phyloP scores from a whole-genome alignment of 2,797 vertebrate genomes.

The Anguilla marmorata region DNA sequence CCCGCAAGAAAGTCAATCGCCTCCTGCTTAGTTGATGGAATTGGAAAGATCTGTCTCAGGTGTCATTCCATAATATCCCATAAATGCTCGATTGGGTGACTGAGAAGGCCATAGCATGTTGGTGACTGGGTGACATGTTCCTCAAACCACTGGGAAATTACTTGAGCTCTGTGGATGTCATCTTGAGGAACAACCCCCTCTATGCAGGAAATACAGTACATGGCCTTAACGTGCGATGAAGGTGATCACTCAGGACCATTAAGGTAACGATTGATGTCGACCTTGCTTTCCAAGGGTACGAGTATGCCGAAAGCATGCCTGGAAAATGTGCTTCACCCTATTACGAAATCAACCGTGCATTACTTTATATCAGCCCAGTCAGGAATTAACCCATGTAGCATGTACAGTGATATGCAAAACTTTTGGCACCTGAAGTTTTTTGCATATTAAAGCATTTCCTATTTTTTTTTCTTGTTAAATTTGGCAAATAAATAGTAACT shows the following conservation, averaged over 20 bases:
- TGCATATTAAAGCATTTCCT: background rate
- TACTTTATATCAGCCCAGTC: background rate
- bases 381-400: background rate
- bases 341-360: no score
- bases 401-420: background rate
- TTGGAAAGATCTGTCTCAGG: background rate
- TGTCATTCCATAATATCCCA: background rate
- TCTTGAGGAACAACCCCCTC: background rate
- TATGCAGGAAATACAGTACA: slow-evolving; percentile 5
- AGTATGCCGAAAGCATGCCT: background rate
- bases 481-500: background rate
- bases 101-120: slow-evolving; percentile 5
- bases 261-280: background rate
- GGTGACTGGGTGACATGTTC: background rate
- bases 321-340: no score
- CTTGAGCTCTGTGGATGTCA: background rate
- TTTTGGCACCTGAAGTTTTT: background rate
- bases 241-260: background rate
- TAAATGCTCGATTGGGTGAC: background rate
- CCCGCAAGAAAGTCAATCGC: no score
- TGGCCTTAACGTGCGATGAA: background rate
- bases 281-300: background rate
- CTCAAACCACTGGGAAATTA: background rate
- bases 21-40: background rate
- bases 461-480: background rate